These are phyloP conservation scores for Enoplolaimus lenunculus DNA, from an alignment of 2,888 invertebrate genomes.

Conservation along the genomic window DNA sequence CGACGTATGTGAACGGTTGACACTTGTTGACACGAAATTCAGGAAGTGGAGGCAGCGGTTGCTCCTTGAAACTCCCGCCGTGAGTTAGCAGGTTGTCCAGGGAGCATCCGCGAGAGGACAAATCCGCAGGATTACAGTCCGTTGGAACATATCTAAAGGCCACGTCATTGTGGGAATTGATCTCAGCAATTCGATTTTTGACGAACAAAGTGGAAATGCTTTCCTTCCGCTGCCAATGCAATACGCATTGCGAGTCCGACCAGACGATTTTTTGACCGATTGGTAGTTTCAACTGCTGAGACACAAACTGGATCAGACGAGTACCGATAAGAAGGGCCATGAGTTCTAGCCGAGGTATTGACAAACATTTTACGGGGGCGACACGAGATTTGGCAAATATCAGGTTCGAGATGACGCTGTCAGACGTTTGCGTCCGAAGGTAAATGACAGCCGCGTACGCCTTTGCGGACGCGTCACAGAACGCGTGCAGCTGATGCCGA, in stretches of 20 bases:
- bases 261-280: slow-evolving; percentile 23
- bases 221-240: slow-evolving; percentile 27
- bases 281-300: slow-evolving; percentile 25
- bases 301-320: slow-evolving; percentile 23
- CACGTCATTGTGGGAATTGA: slow-evolving; percentile 23
- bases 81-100: slow-evolving; percentile 19
- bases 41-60: background rate
- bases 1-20: background rate
- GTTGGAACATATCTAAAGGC: slow-evolving; percentile 30
- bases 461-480: slow-evolving; percentile 29
- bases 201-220: slow-evolving; percentile 25
- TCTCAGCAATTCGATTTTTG: slow-evolving; percentile 28
- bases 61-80: background rate
- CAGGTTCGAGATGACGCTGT: slow-evolving; percentile 11
- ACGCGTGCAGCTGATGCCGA: slow-evolving; percentile 7
- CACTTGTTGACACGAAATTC: background rate
- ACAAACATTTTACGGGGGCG: slow-evolving; percentile 27
- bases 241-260: slow-evolving; percentile 26
- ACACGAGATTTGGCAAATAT: slow-evolving; percentile 26
- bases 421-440: slow-evolving; percentile 13
- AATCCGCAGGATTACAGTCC: slow-evolving; percentile 33
- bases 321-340: slow-evolving; percentile 19
- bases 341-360: slow-evolving; percentile 26
- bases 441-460: slow-evolving; percentile 29
- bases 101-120: slow-evolving; percentile 27